Conservation (phyloP, 1,140 invertebrate species). For the Hyphantria cunea region DNA sequence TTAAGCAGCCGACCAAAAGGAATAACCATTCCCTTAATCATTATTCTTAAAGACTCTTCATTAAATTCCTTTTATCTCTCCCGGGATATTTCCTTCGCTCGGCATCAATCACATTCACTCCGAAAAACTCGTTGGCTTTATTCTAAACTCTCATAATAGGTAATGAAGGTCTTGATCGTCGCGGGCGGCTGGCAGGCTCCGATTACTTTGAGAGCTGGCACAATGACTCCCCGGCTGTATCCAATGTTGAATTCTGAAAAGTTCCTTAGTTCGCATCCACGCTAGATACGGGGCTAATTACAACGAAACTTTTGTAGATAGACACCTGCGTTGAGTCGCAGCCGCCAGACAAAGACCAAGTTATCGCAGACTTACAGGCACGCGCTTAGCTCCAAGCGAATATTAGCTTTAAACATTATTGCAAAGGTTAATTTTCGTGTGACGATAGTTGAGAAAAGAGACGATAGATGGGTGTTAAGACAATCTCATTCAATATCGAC, state of each 20-base stretch:
- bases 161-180: conserved; percentile 79
- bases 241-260: conserved; percentile 76
- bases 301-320: conserved; percentile 78
- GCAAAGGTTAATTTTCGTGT: conserved; percentile 47
- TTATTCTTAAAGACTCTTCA: conserved; percentile 82
- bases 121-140: conserved; percentile 81
- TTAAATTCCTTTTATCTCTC: conserved; percentile 82
- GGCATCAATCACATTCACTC: conserved; percentile 81
- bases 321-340: conserved; percentile 74
- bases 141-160: conserved; percentile 82
- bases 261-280: conserved; percentile 73
- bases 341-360: conserved; percentile 71
- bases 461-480: conserved; percentile 53
- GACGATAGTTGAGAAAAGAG: conserved; percentile 22
- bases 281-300: conserved; percentile 78
- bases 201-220: conserved; percentile 77
- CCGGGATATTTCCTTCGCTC: conserved; percentile 76
- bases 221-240: conserved; percentile 73
- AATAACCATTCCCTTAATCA: conserved; percentile 81
- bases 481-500: conserved; percentile 60
- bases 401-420: conserved; percentile 42
- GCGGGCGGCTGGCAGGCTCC: conserved; percentile 68
- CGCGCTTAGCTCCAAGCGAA: conserved; percentile 36
- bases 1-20: conserved; percentile 73
- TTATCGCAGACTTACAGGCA: conserved; percentile 74